These are phyloP conservation scores for Tenthredo livida DNA, from an alignment of 2,888 invertebrate species.

Conservation along the genomic window DNA sequence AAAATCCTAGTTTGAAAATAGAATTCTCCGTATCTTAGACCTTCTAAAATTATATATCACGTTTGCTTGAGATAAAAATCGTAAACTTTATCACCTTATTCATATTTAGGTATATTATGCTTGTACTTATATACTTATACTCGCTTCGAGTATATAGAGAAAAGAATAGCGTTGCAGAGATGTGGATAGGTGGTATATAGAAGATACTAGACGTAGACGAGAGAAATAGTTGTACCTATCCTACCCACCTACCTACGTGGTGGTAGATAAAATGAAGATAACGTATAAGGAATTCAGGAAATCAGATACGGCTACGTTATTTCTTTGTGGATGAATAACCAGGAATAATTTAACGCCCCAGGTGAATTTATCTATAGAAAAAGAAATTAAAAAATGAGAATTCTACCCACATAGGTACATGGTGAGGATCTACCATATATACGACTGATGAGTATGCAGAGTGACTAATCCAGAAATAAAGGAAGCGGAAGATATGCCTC, in stretches of 20 bases:
- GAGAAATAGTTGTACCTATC: not conserved
- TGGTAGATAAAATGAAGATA: slow-evolving; percentile 31
- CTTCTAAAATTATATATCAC: not conserved
- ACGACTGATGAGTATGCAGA: not conserved
- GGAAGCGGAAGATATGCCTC: not conserved
- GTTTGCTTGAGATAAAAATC: slow-evolving; percentile 34
- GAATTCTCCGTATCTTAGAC: not conserved
- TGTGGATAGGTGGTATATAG: not conserved
- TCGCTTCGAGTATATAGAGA: not conserved
- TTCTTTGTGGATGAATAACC: slow-evolving; percentile 25
- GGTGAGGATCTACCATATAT: not conserved
- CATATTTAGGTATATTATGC: too few species aligned
- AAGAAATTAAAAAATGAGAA: not conserved
- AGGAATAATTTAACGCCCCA: not conserved
- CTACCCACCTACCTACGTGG: not conserved
- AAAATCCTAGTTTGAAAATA: too few species aligned
- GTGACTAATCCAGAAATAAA: not conserved
- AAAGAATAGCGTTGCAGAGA: not conserved
- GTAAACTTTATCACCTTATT: slow-evolving; percentile 19
- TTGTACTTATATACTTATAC: slow-evolving; percentile 52
- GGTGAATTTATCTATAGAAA: not conserved
- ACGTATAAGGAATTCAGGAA: slow-evolving; percentile 39
- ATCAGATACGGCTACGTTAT: slow-evolving; percentile 52
- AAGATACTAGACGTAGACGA: not conserved
- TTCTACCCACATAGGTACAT: not conserved